phyloP scores from a whole-genome alignment of 2,797 vertebrate species.

The Hephaestus fuliginosus region DNA sequence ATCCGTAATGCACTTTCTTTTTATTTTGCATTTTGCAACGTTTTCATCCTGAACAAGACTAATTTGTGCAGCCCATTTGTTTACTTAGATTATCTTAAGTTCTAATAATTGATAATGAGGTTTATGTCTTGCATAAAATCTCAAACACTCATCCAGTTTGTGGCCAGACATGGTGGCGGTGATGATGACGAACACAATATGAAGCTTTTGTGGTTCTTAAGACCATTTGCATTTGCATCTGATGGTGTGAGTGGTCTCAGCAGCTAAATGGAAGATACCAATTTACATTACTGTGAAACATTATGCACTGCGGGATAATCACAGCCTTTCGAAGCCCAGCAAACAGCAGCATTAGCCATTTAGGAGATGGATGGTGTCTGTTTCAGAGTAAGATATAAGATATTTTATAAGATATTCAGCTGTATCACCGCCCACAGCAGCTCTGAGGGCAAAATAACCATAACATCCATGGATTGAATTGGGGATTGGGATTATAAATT shows the following conservation, averaged over 20 bases:
- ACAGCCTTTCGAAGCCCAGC: constrained; percentile 5
- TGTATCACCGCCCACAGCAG: background rate
- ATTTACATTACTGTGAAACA: constrained; percentile 16
- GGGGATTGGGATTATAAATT: no score
- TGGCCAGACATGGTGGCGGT: background rate
- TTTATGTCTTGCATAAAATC: background rate
- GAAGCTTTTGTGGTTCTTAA: constrained; percentile 13
- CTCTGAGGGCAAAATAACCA: background rate
- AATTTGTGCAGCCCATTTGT: background rate
- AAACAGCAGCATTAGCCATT: background rate
- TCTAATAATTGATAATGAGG: background rate
- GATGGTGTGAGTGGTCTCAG: constrained; percentile 16
- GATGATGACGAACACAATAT: constrained; percentile 6
- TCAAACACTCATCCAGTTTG: background rate
- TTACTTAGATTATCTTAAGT: background rate
- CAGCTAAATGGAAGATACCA: background rate
- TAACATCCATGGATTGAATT: background rate
- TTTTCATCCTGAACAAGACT: background rate
- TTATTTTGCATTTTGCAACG: background rate
- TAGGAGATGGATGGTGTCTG: background rate
- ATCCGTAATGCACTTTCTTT: background rate
- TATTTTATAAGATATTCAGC: background rate
- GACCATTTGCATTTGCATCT: constrained; percentile 6
- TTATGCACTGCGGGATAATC: constrained; percentile 8
- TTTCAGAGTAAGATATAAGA: background rate